Percentiles rank a stretch among this genome's conserved stretches.
These are phyloP conservation scores for Bergia sp. DNA, from an alignment of 92 coral and sea anemone species.

Conservation along the genomic window DNA sequence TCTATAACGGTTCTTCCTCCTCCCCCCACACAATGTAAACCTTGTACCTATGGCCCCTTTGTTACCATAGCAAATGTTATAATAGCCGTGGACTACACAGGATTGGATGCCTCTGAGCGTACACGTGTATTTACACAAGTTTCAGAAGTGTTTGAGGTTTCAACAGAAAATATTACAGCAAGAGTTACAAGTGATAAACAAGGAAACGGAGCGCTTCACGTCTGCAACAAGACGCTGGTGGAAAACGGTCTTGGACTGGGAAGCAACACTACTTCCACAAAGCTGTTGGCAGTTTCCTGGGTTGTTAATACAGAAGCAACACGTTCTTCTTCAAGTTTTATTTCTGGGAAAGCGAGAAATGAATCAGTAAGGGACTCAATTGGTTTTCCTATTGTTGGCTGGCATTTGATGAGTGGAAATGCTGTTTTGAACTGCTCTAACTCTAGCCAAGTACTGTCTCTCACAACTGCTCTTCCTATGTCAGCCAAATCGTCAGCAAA, in stretches of 20 bases:
- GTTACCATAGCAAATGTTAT: constrained; percentile 21
- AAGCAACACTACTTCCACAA: neutral
- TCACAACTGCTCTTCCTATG: neutral
- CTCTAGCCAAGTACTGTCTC: neutral
- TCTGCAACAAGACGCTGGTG: constrained; percentile 11
- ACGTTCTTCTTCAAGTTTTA: neutral
- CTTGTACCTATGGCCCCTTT: constrained; percentile 10
- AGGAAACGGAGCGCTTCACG: neutral
- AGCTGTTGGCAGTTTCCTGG: neutral
- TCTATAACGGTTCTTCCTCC: neutral
- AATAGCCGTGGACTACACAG: constrained; percentile 28
- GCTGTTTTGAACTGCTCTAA: constrained; percentile 10
- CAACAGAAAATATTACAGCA: neutral
- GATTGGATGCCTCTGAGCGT: constrained; percentile 31
- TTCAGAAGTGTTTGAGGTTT: neutral
- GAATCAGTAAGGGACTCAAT: neutral
- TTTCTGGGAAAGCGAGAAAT: neutral
- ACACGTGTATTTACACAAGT: constrained; percentile 13
- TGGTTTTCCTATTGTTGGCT: neutral
- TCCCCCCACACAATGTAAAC: neutral
- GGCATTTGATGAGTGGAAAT: constrained; percentile 7
- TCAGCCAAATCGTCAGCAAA: neutral
- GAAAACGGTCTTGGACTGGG: neutral
- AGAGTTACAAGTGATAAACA: neutral
- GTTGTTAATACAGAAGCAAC: neutral